Conservation (phyloP, 2,113 vertebrate genomes). For the Phalacrocorax pelagicus region DNA sequence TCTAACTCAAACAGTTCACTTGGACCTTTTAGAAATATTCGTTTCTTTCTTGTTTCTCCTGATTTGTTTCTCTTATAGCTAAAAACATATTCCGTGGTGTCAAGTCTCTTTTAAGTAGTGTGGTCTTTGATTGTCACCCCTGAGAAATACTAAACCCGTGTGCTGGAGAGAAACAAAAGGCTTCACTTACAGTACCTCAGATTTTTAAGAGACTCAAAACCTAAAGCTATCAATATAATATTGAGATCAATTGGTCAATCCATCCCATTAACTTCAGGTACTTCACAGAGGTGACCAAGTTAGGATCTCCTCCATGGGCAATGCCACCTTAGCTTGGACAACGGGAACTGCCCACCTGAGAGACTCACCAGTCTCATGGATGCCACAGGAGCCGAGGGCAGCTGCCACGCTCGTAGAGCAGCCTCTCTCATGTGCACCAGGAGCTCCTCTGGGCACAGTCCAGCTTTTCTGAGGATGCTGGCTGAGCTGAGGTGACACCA, state of each 20-base stretch:
- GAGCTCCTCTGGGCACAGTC: not conserved
- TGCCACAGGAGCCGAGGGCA: not conserved
- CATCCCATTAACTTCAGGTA: not conserved
- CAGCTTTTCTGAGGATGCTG: not conserved
- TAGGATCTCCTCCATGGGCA: not conserved
- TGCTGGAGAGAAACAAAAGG: not conserved
- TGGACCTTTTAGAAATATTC: not conserved
- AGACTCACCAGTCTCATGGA: rapidly evolving
- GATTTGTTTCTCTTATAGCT: not conserved
- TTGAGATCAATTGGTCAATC: not conserved
- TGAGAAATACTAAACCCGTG: not conserved
- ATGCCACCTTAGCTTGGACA: not conserved
- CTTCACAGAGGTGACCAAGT: not conserved
- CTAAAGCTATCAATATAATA: not conserved
- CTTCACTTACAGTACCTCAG: not conserved
- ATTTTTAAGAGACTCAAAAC: not conserved
- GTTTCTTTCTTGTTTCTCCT: not conserved
- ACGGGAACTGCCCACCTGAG: not conserved
- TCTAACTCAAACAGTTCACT: not conserved
- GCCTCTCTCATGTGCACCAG: rapidly evolving
- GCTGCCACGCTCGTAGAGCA: not conserved
- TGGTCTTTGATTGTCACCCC: not conserved
- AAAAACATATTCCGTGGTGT: not conserved
- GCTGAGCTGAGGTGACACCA: not conserved
- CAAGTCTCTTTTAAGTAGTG: not conserved